Evolutionary conservation across 64 coral and sea anemone genomes (phyloP), one percentile per base, ranked within the genome.

Genomic region (Exaiptasia diaphana): DNA sequence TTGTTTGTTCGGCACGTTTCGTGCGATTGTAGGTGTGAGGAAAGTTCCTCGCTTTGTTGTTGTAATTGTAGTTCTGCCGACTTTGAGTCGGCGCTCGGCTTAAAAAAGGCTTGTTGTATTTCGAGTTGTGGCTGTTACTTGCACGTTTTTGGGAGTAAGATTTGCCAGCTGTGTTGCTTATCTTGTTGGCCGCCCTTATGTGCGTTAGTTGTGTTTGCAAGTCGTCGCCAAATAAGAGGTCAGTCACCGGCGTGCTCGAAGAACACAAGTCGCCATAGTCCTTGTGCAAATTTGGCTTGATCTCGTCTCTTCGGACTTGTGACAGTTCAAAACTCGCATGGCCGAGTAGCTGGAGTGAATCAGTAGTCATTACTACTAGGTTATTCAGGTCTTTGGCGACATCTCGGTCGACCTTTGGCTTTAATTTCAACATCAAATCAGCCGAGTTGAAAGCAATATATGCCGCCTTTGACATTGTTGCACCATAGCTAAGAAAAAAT

Each of bases 221-320:
- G 20, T 88, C 45, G 18, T 70, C 64, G 13, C 75, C 75, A 39
- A 88, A 88, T 4, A 88, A 56, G 35, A 69, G 22, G 21, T 35
- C 63, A 13, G 75, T 80, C 76, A 80, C 25, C 43, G 64, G 85
- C 29, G 55, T 37, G 23, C 52, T 59, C 12, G 75, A 18, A 41
- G 48, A 80, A 57, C 86, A 74, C 4, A 73, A 42, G 39, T 78
- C 38, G 9, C 50, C 52, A 39, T 87, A 56, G 37, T 53, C 74
- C n/a, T 44, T 88, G 67, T 79, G 63, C 21, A 79, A 44, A 30
- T 71, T 36, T 56, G 84, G 73, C 43, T 68, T 49, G 0, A 78
- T 87, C 36, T 64, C 52, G 14, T 85, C 82, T 24, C 67, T 37
- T 58, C 53, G 21, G 12, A 57, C 4, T 43, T 74, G 82, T 20